Evolutionary conservation across 2,888 invertebrate species (phyloP).

Genomic region (Aromia moschata): DNA sequence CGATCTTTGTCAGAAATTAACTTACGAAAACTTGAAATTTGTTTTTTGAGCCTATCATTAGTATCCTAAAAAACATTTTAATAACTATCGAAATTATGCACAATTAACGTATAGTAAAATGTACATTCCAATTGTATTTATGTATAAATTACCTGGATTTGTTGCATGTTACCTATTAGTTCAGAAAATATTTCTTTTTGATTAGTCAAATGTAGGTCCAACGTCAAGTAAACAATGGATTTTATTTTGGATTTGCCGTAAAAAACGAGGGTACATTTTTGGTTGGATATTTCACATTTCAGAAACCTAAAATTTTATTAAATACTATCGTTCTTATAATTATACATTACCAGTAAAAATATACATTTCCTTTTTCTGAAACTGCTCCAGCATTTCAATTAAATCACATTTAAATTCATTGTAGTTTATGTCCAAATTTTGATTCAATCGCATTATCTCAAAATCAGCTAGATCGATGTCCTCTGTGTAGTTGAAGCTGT

Average conservation of each 20-base stretch:
- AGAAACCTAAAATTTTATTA: constrained; percentile 51
- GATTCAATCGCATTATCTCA: constrained; percentile 55
- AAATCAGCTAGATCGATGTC: constrained; percentile 53
- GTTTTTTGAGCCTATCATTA: constrained; percentile 46
- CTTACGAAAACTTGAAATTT: constrained; percentile 46
- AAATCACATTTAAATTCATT: constrained; percentile 57
- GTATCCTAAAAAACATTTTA: constrained; percentile 35
- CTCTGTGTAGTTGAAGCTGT: constrained; percentile 57
- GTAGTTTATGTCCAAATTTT: constrained; percentile 58
- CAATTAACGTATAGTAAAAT: background rate
- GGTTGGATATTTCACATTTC: constrained; percentile 49
- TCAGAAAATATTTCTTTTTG: constrained; percentile 58
- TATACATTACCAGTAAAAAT: background rate
- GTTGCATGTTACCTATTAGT: constrained; percentile 52
- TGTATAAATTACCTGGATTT: constrained; percentile 47
- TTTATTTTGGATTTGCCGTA: constrained; percentile 59
- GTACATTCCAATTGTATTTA: background rate
- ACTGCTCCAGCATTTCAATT: constrained; percentile 56
- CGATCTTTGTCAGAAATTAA: constrained; percentile 49
- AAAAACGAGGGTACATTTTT: constrained; percentile 55
- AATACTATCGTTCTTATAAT: constrained; percentile 2
- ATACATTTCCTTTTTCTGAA: constrained; percentile 52
- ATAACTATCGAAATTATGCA: too few relatives aligned
- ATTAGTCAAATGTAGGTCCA: constrained; percentile 56
- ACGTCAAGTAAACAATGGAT: constrained; percentile 55